phyloP scores from a whole-genome alignment of 2,113 vertebrate species.

The Mesocricetus auratus region DNA sequence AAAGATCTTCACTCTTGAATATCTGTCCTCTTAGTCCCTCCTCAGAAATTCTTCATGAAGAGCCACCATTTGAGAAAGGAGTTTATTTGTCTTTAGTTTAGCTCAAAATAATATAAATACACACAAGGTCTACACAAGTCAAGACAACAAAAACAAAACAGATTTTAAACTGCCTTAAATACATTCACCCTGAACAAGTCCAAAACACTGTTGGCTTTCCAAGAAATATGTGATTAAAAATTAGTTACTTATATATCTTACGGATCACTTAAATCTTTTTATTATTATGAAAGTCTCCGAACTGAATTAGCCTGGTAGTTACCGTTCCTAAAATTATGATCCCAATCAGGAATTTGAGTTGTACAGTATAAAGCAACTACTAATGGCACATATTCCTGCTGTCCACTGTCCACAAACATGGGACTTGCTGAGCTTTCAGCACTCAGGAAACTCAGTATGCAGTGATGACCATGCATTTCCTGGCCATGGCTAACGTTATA shows the following conservation, averaged over 20 bases:
- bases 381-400: not conserved
- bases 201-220: slow-evolving; percentile 24
- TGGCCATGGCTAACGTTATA: slow-evolving; percentile 48
- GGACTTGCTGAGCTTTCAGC: not conserved
- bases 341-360: not conserved
- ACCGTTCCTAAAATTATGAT: not conserved
- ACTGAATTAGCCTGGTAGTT: not conserved
- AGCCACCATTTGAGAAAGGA: not conserved
- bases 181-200: not conserved
- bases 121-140: not conserved
- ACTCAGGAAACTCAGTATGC: slow-evolving; percentile 5
- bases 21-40: not conserved
- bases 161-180: not conserved
- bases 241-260: slow-evolving; percentile 26
- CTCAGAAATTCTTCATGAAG: not conserved
- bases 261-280: not conserved
- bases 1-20: not conserved
- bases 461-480: slow-evolving; percentile 27
- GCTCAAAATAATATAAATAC: not conserved
- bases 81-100: not conserved
- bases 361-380: not conserved
- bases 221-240: not conserved
- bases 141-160: not conserved
- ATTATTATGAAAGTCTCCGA: not conserved
- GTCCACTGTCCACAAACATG: slow-evolving; percentile 58